These are phyloP conservation scores for Caenorhabditis briggsae DNA, from an alignment of 1,140 invertebrate genomes.

Conservation along the genomic window DNA sequence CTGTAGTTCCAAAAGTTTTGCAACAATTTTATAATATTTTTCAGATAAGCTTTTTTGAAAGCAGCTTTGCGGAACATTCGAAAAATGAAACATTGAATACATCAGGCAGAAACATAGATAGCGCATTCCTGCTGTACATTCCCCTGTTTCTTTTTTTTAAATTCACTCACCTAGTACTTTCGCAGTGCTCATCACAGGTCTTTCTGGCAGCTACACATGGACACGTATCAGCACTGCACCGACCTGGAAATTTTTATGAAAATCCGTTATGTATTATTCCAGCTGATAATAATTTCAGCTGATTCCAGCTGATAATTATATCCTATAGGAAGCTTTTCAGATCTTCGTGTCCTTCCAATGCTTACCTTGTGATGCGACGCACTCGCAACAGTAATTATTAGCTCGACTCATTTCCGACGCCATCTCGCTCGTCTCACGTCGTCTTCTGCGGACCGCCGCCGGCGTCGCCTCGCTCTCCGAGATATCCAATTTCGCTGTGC, in stretches of 20 bases:
- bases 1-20: no score
- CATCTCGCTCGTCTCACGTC: slow-evolving; percentile 57
- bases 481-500: slow-evolving; percentile 43
- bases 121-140: neutral
- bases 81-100: no score
- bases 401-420: slow-evolving; percentile 60
- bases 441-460: slow-evolving; percentile 49
- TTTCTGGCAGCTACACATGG: slow-evolving; percentile 76
- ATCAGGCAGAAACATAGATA: no score
- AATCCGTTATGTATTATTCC: no score
- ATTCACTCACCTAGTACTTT: slow-evolving; percentile 72
- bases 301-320: no score
- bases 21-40: no score
- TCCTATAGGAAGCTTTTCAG: no score
- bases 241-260: slow-evolving; percentile 67
- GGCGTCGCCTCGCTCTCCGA: slow-evolving; percentile 48
- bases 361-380: slow-evolving; percentile 66
- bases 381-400: slow-evolving; percentile 71
- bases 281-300: no score
- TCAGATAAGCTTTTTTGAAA: no score
- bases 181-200: slow-evolving; percentile 78
- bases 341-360: neutral
- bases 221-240: slow-evolving; percentile 74
- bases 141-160: neutral
- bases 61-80: no score